A percentile compares a stretch with the other conserved stretches of the same genome.
phyloP scores from a whole-genome alignment of 1,140 invertebrate species.

The Bombyx mandarina region DNA sequence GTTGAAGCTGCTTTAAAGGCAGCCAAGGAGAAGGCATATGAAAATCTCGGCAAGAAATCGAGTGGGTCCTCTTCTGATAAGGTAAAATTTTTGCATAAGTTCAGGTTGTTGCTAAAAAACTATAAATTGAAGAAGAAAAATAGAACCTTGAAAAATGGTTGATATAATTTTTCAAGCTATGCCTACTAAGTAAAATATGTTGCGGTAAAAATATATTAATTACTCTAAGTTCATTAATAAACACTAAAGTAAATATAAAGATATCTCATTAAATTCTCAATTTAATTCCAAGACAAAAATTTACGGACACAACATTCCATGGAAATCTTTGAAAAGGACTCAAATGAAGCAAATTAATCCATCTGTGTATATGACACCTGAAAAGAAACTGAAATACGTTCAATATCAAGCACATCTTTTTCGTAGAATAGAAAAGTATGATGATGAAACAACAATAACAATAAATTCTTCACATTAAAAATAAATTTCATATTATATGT shows the following conservation, averaged over 20 bases:
- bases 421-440: conserved; percentile 24
- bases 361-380: conserved; percentile 16
- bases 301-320: conserved; percentile 49
- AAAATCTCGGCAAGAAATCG: conserved; percentile 75
- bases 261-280: no score
- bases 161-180: no score
- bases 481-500: not conserved
- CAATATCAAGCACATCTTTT: conserved; percentile 34
- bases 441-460: no score
- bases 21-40: conserved; percentile 78
- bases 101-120: conserved; percentile 13
- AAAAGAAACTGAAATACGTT: conserved; percentile 29
- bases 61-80: conserved; percentile 48
- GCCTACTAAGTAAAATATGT: no score
- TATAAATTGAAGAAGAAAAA: conserved; percentile 4
- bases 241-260: no score
- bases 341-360: conserved; percentile 24
- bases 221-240: no score
- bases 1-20: conserved; percentile 87
- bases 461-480: conserved; percentile 13
- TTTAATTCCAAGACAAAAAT: conserved; percentile 10
- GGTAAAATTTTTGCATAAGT: conserved; percentile 36
- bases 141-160: not conserved
- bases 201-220: no score
- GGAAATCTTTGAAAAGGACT: conserved; percentile 28